Evolutionary conservation across 2,888 invertebrate species (phyloP).

Genomic region (Leptopilina myrica): DNA sequence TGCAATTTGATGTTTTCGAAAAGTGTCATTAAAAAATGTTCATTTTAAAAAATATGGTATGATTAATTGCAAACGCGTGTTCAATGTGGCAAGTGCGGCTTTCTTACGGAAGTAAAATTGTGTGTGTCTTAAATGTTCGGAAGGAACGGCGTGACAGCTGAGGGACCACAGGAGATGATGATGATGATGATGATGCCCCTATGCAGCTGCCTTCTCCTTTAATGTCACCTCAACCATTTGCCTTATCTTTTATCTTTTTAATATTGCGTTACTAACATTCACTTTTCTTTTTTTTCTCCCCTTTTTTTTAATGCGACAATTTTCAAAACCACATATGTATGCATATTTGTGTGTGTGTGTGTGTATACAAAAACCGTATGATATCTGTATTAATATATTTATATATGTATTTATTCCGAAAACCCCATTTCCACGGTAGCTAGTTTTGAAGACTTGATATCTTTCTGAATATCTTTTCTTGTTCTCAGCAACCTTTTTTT

Average conservation of each 20-base stretch:
- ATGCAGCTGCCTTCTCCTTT: constrained; percentile 66
- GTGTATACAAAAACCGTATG: too few relatives aligned
- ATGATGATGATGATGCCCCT: constrained; percentile 56
- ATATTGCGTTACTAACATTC: constrained; percentile 26
- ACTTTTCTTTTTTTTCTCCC: background rate
- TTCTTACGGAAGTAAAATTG: constrained; percentile 56
- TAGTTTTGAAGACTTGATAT: too few relatives aligned
- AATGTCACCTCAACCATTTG: constrained; percentile 42
- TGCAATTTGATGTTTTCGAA: too few relatives aligned
- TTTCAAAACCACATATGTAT: background rate
- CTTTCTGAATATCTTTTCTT: too few relatives aligned
- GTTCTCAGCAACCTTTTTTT: too few relatives aligned
- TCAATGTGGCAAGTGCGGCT: constrained; percentile 59
- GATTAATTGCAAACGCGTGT: constrained; percentile 16
- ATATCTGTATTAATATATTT: background rate
- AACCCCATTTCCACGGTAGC: background rate
- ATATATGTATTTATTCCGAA: background rate
- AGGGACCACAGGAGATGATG: constrained; percentile 59
- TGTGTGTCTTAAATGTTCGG: constrained; percentile 54
- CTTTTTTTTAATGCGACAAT: background rate
- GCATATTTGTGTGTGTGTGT: too few relatives aligned
- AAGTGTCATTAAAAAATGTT: too few relatives aligned
- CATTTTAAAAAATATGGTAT: background rate
- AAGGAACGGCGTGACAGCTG: constrained; percentile 65
- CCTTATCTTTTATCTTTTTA: constrained; percentile 39